Percentiles rank a stretch among this genome's conserved stretches.
Evolutionary conservation across 2,113 vertebrate species (phyloP).

Genomic region (Propithecus coquereli): DNA sequence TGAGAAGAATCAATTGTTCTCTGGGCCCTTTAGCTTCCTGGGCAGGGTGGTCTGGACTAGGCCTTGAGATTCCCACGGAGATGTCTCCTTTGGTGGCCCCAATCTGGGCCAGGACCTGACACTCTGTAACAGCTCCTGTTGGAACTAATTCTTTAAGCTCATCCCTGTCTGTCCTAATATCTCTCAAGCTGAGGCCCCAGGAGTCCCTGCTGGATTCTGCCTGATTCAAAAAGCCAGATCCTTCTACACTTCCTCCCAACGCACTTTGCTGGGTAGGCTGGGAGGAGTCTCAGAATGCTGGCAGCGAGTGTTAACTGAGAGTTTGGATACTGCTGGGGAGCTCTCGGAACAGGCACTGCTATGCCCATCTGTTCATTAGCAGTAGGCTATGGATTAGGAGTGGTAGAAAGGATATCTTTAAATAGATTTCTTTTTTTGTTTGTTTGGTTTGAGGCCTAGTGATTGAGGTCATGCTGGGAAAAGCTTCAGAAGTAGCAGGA

Average conservation of each 20-base stretch:
- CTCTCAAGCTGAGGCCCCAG: not conserved
- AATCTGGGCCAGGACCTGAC: not conserved
- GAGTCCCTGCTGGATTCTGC: not conserved
- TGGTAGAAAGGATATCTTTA: constrained; percentile 36
- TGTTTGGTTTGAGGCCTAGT: constrained; percentile 48
- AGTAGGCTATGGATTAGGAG: constrained; percentile 37
- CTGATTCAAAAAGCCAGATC: not conserved
- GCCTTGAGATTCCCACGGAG: not conserved
- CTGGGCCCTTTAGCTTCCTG: not conserved
- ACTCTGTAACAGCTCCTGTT: not conserved
- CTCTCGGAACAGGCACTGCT: not conserved
- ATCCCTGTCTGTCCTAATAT: not conserved
- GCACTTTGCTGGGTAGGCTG: not conserved
- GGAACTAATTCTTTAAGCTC: not conserved
- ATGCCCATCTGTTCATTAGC: not conserved
- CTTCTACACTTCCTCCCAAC: not conserved
- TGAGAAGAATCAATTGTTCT: not conserved
- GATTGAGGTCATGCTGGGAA: constrained; percentile 46
- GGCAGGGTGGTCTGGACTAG: not conserved
- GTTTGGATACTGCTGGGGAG: not conserved
- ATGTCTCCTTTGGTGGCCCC: not conserved
- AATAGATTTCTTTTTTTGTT: constrained; percentile 50
- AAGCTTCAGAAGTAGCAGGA: constrained; percentile 5
- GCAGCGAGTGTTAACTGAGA: not conserved
- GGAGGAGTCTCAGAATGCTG: not conserved